Percentiles rank a stretch among this genome's conserved stretches.
These are phyloP conservation scores for Caenorhabditis doughertyi DNA, from an alignment of 2,888 invertebrate genomes.

Conservation along the genomic window DNA sequence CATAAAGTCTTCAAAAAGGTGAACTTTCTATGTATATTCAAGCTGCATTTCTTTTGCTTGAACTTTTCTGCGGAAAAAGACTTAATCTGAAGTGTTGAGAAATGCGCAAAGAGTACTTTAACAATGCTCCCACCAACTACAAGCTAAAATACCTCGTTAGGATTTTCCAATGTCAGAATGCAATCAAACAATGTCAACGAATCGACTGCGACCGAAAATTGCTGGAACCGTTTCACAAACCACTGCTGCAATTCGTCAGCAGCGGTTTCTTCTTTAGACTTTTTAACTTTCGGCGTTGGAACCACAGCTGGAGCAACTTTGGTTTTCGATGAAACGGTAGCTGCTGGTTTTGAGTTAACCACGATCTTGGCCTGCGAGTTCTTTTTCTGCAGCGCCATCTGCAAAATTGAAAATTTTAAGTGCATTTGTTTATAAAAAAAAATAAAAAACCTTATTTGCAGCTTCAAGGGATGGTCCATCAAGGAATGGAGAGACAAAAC, in stretches of 20 bases:
- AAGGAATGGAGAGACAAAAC: slow-evolving; percentile 58
- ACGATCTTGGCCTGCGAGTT: slow-evolving; percentile 44
- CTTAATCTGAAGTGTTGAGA: too few relatives aligned
- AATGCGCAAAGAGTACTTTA: background rate
- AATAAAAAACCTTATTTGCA: slow-evolving; percentile 60
- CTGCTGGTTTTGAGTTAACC: slow-evolving; percentile 50
- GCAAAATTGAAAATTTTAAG: slow-evolving; percentile 18
- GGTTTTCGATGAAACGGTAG: slow-evolving; percentile 26
- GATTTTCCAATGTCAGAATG: slow-evolving; percentile 72
- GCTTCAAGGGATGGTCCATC: slow-evolving; percentile 71
- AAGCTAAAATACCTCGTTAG: slow-evolving; percentile 73
- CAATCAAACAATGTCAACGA: slow-evolving; percentile 46
- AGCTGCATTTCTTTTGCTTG: too few relatives aligned
- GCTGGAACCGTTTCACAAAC: slow-evolving; percentile 53
- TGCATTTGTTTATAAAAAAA: background rate
- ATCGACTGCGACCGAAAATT: slow-evolving; percentile 17
- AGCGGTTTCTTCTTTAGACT: slow-evolving; percentile 21
- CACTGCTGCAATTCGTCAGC: slow-evolving; percentile 46
- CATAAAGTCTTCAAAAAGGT: slow-evolving; percentile 39
- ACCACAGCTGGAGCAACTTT: slow-evolving; percentile 28
- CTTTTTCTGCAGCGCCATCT: slow-evolving; percentile 55
- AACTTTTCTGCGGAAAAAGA: too few relatives aligned
- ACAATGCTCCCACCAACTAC: background rate
- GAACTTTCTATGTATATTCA: slow-evolving; percentile 40
- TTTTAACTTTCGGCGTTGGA: slow-evolving; percentile 27